Base-by-base conservation (phyloP, 2,888 invertebrate genomes). In the Caenorhabditis virilis region DNA sequence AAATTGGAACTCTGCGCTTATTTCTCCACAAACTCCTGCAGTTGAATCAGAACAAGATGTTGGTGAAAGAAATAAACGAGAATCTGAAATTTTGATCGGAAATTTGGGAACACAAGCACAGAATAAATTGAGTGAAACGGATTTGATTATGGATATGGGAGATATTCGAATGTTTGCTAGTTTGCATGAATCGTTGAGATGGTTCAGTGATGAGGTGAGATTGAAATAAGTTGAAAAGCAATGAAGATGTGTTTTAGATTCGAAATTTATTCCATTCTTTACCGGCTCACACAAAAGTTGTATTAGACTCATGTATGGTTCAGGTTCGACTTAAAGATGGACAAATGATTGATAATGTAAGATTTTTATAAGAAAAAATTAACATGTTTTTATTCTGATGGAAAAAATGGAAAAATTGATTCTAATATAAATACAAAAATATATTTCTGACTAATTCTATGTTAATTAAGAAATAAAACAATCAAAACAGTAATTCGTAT, bases 1-100 rank as follows among this genome's bases (percentile, higher is more conserved):
- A 0, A 92, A 91, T 76, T 87, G 87, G 87, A 78, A 83, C 41
- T 83, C 72, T 9, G 62, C 69, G 2, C 65, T 69, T 25, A 56
- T 66, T 6, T 69, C 60, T 15, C 75, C 72, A n/a, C 63, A 65
- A 45, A 73, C 78, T n/a, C 72, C 73, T 16, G 69, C 63, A 7
- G 63, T 75, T 7, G 73, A 74, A 30, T 69, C 69, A 51, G 75
- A 75, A 51, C 61, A 52, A 76, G 91, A 91, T 83, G 88, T 91
- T 45, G 87, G 90, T 27, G 89, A 89, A 74, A 87, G 91, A 48
- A 92, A 91, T 84, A 87, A 90, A 55, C 89, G 92, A 52, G 95
- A 95, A 84, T 93, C 94, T 0, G 92, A 93, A 84, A 93, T 95
- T 82, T 87, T 95, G 11, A 93, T 93, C 16, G 91, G 91, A 57